Evolutionary conservation across 1,140 invertebrate genomes (phyloP).

Genomic region (Calephelis virginiensis): DNA sequence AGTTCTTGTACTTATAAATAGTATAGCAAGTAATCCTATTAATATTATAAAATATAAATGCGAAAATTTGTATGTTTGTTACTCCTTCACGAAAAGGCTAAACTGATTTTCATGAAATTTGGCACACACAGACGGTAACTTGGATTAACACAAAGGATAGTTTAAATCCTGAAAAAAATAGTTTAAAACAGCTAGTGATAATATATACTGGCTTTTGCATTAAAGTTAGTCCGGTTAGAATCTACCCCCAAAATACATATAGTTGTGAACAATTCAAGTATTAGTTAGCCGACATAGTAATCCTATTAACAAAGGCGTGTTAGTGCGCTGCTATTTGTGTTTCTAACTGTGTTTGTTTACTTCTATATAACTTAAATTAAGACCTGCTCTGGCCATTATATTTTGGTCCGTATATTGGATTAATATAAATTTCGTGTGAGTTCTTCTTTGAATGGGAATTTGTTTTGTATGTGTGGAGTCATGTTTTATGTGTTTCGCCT

Average conservation of each 20-base stretch:
- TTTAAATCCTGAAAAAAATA: no score
- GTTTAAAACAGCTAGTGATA: no score
- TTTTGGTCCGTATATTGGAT: background rate
- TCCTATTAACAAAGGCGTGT: constrained; percentile 5
- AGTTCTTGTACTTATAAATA: no score
- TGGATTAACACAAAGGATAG: no score
- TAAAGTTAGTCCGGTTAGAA: background rate
- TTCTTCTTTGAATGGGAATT: background rate
- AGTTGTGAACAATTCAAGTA: background rate
- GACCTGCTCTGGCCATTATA: background rate
- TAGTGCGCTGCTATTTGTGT: background rate
- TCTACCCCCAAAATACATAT: background rate
- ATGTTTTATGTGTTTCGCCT: background rate
- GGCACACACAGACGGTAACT: no score
- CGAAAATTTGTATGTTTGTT: no score
- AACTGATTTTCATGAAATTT: no score
- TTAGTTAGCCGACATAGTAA: constrained; percentile 1
- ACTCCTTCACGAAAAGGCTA: no score
- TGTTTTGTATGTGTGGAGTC: background rate
- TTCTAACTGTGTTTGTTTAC: background rate
- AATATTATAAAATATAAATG: no score
- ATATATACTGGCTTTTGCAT: background rate
- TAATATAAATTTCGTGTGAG: background rate
- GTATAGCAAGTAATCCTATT: no score
- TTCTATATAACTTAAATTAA: background rate